Evolutionary conservation across 2,888 invertebrate genomes (phyloP).

Genomic region (Apodemia zela): DNA sequence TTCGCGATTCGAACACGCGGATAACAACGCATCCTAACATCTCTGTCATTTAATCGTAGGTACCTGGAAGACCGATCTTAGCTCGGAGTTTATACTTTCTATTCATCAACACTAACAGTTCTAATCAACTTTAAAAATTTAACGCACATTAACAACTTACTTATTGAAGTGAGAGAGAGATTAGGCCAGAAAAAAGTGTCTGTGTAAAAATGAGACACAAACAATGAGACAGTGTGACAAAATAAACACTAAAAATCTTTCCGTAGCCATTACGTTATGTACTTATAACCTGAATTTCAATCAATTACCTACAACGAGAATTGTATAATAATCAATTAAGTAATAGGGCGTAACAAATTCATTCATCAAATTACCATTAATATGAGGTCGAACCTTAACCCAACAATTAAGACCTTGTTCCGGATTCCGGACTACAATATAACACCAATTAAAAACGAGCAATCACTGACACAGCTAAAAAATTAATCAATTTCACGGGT

Average conservation of each 20-base stretch:
- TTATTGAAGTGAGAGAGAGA: too few species aligned
- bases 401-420: slow-evolving; percentile 3
- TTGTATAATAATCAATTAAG: slow-evolving; percentile 10
- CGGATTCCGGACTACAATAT: not conserved
- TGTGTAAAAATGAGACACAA: too few species aligned
- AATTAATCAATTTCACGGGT: slow-evolving; percentile 1
- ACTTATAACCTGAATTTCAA: not conserved
- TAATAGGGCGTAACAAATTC: not conserved
- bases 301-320: slow-evolving; percentile 1
- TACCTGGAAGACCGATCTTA: too few species aligned
- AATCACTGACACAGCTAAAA: not conserved
- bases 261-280: not conserved
- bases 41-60: too few species aligned
- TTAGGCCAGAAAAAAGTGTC: too few species aligned
- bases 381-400: slow-evolving; percentile 1
- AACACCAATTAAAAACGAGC: slow-evolving; percentile 2
- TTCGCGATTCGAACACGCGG: too few species aligned
- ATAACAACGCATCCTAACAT: too few species aligned
- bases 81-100: too few species aligned
- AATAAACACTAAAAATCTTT: not conserved
- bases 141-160: too few species aligned
- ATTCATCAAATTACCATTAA: slow-evolving; percentile 11
- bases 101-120: too few species aligned
- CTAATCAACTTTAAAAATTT: too few species aligned
- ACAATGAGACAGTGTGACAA: too few species aligned